Evolutionary conservation across 2,113 vertebrate genomes (phyloP).

Genomic region (Nycticebus coucang): DNA sequence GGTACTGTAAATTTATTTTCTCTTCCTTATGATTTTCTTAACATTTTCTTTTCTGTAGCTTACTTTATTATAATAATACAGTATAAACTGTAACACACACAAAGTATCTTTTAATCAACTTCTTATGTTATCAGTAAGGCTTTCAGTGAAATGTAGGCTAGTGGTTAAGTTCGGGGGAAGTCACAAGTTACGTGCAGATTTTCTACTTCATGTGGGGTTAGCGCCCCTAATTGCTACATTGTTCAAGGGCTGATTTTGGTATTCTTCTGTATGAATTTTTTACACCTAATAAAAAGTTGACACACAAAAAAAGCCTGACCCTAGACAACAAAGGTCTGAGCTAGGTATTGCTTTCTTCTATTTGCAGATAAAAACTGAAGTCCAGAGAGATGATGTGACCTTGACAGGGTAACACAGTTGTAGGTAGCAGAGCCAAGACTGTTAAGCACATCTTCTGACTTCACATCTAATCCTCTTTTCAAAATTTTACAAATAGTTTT

Average conservation of each 20-base stretch:
- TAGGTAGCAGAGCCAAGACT: background rate
- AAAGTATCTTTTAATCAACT: background rate
- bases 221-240: background rate
- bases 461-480: background rate
- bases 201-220: background rate
- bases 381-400: background rate
- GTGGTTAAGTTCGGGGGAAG: background rate
- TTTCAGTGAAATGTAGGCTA: background rate
- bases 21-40: background rate
- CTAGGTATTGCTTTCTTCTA: background rate
- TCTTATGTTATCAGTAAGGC: background rate
- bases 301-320: background rate
- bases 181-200: background rate
- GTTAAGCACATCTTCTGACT: background rate
- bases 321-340: background rate
- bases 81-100: background rate
- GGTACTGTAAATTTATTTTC: background rate
- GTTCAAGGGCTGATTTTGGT: background rate
- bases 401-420: background rate
- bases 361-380: background rate
- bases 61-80: background rate
- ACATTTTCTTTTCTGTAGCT: background rate
- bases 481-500: background rate
- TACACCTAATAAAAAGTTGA: background rate
- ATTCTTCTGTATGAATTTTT: constrained; percentile 19